Percentiles rank a stretch among this genome's conserved stretches.
Conservation (phyloP, 2,113 vertebrate genomes). For the Anarrhichthys ocellatus region DNA sequence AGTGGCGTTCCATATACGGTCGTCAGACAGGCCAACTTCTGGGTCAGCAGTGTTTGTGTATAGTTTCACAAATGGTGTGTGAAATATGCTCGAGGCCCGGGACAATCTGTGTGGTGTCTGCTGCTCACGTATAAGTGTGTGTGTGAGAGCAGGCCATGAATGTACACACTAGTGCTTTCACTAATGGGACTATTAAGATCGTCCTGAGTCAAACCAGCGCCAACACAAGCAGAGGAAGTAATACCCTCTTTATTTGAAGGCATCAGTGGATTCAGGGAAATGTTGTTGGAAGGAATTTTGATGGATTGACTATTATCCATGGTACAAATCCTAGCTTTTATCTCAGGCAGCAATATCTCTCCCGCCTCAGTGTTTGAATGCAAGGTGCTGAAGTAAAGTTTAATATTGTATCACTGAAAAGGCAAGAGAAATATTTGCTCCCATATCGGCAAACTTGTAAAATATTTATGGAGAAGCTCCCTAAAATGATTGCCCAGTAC, state of each 20-base stretch:
- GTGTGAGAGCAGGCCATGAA: not conserved
- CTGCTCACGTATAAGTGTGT: conserved; percentile 33
- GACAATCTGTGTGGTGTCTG: conserved; percentile 24
- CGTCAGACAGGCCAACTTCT: conserved; percentile 32
- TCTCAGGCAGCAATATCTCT: not conserved
- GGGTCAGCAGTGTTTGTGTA: conserved; percentile 44
- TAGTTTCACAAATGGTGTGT: conserved; percentile 62
- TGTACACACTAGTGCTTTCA: conserved; percentile 8
- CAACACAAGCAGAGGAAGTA: conserved; percentile 32
- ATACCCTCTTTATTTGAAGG: conserved; percentile 10
- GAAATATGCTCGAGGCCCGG: conserved; percentile 49
- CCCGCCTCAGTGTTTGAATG: not conserved
- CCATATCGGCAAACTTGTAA: not conserved
- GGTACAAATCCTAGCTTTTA: not conserved
- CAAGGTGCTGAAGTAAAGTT: not conserved
- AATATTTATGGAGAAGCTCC: conserved; percentile 21
- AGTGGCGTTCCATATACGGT: conserved; percentile 58
- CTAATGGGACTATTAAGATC: not conserved
- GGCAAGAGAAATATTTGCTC: conserved; percentile 1
- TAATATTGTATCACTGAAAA: not conserved
- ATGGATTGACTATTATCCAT: conserved; percentile 13
- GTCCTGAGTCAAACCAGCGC: conserved; percentile 34
- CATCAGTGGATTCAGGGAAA: not conserved
- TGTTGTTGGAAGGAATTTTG: conserved; percentile 23
- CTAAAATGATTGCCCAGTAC: conserved; percentile 15